Evolutionary conservation across 2,113 vertebrate species (phyloP).

Genomic region (Amblyopsis rosae): DNA sequence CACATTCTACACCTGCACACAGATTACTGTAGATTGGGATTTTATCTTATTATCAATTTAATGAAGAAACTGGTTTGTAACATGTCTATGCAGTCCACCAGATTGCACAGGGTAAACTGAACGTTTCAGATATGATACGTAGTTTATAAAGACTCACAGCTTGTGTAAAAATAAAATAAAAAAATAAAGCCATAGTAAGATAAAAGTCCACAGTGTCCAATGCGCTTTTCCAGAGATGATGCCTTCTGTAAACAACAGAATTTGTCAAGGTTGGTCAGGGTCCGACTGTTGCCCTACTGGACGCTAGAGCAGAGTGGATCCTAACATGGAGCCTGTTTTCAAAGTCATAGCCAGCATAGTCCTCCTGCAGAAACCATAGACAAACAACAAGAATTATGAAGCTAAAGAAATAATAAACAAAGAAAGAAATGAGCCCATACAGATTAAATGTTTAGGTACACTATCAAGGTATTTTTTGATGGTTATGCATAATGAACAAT

Average conservation of each 20-base stretch:
- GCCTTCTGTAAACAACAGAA: background rate
- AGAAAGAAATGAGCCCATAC: background rate
- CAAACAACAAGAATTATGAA: background rate
- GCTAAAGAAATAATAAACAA: background rate
- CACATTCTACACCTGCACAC: too few relatives aligned
- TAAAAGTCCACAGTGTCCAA: background rate
- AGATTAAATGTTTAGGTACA: background rate
- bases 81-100: too few relatives aligned
- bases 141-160: too few relatives aligned
- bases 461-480: too few relatives aligned
- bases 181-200: background rate
- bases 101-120: too few relatives aligned
- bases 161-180: too few relatives aligned
- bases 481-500: too few relatives aligned
- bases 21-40: too few relatives aligned
- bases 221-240: background rate
- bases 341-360: constrained; percentile 91
- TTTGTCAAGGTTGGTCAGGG: constrained; percentile 69
- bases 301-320: constrained; percentile 91
- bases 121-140: too few relatives aligned
- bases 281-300: constrained; percentile 79
- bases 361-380: constrained; percentile 78
- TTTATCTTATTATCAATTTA: too few relatives aligned
- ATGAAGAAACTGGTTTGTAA: too few relatives aligned
- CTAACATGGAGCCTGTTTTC: constrained; percentile 95